Evolutionary conservation across 2,888 invertebrate species (phyloP).

Genomic region (Rhodophaea formosa): DNA sequence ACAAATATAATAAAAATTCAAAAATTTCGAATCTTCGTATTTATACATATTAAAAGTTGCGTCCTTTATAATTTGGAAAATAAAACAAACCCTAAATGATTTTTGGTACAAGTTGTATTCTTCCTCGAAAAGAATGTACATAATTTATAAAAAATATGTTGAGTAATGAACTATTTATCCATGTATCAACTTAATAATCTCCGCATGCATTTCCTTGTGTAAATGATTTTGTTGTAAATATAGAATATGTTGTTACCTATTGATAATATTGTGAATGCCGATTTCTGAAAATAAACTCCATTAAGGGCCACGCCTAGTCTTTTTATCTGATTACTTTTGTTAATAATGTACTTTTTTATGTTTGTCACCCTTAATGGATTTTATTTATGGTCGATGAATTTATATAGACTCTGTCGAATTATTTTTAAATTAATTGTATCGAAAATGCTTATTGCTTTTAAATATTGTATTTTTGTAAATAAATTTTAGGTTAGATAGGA

Average conservation of each 20-base stretch:
- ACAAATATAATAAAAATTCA: no score
- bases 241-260: conserved; percentile 69
- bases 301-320: conserved; percentile 61
- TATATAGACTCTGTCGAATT: conserved; percentile 13
- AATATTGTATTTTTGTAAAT: conserved; percentile 20
- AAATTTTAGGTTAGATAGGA: conserved; percentile 11
- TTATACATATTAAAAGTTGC: no score
- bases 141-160: neutral
- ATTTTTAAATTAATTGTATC: conserved; percentile 14
- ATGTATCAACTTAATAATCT: conserved; percentile 30
- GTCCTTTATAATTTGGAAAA: no score
- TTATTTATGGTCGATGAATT: conserved; percentile 49
- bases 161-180: conserved; percentile 8
- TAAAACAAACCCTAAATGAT: neutral
- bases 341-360: conserved; percentile 30
- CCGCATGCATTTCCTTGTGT: conserved; percentile 55
- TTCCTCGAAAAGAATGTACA: no score
- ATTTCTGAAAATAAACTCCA: conserved; percentile 58
- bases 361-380: conserved; percentile 54
- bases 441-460: conserved; percentile 2
- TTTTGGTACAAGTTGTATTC: neutral
- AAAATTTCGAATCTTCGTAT: no score
- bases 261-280: conserved; percentile 37
- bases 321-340: conserved; percentile 59
- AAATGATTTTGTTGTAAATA: conserved; percentile 56